Evolutionary conservation across 2,113 vertebrate genomes (phyloP), one percentile per base, ranked within the genome.

Genomic region (Planiliza haematocheilus): DNA sequence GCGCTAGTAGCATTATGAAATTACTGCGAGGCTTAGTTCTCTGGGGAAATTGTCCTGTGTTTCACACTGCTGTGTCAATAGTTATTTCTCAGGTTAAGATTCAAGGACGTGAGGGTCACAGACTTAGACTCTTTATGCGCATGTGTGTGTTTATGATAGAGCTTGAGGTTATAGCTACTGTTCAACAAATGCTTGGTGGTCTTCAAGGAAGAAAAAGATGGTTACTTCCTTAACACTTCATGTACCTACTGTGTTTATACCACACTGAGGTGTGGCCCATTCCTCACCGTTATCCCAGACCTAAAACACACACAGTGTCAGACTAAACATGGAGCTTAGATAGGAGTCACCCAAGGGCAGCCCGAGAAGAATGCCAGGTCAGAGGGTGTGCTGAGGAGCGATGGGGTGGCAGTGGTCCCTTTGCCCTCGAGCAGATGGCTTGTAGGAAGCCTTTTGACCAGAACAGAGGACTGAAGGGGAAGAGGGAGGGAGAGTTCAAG

Each of bases 331-430:
- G 39, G 18, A 75, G 66, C 81, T 60, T 68, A 59, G 21, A 79
- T 88, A 79, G 86, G 87, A 86, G 88, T 87, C 70, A 53, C 70
- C 60, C 77, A 61, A 69, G 86, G 83, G 72, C 60, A 78, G 68
- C 48, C 10, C 1, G 10, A 83, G 83, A 89, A 91, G 89, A 90
- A 87, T 88, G 82, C 84, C 86, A 89, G 90, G 90, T 91, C 90
- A 90, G 11, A 14, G 89, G 88, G 82, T 63, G 83, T 77, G 73
- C 73, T 1, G 78, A 76, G 74, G 65, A 74, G 73, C 21, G 10
- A 57, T 7, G 63, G 79, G 83, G 85, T 87, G 88, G 62, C 75
- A 75, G 65, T 63, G 86, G 85, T 81, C 80, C 65, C 81, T 51
- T 49, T 74, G 82, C 81, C 86, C 67, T 53, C 3, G 62, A 92